Conservation (phyloP, 2,888 invertebrate genomes). For the Meiosimyza platycephala region DNA sequence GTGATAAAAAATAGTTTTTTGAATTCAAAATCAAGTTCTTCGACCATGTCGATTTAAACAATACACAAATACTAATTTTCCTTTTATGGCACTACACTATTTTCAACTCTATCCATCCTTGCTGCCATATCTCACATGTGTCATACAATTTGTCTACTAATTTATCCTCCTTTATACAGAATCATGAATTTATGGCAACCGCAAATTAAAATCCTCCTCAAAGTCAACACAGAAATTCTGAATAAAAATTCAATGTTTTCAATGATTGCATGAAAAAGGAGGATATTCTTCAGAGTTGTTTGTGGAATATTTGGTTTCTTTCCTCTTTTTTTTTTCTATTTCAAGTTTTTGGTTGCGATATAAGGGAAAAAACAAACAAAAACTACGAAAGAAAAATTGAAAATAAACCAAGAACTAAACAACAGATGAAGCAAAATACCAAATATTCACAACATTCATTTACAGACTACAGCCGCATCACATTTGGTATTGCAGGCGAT, state of each 20-base stretch:
- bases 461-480: too few relatives aligned
- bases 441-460: too few relatives aligned
- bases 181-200: slow-evolving; percentile 22
- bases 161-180: neutral
- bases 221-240: slow-evolving; percentile 15
- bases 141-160: neutral
- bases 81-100: neutral
- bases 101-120: neutral
- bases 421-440: slow-evolving; percentile 6
- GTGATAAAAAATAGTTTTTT: too few relatives aligned
- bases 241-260: slow-evolving; percentile 25
- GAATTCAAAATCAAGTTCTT: too few relatives aligned
- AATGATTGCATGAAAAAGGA: slow-evolving; percentile 26
- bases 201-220: slow-evolving; percentile 32
- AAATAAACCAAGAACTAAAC: neutral
- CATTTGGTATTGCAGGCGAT: too few relatives aligned
- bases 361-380: neutral
- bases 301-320: neutral
- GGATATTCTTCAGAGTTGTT: neutral
- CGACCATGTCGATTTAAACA: too few relatives aligned
- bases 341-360: slow-evolving; percentile 19
- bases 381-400: neutral
- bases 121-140: too few relatives aligned
- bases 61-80: too few relatives aligned
- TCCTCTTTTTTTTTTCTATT: slow-evolving; percentile 6